Evolutionary conservation across 2,888 invertebrate genomes (phyloP).

Genomic region (Rhopalosiphum nymphaeae): DNA sequence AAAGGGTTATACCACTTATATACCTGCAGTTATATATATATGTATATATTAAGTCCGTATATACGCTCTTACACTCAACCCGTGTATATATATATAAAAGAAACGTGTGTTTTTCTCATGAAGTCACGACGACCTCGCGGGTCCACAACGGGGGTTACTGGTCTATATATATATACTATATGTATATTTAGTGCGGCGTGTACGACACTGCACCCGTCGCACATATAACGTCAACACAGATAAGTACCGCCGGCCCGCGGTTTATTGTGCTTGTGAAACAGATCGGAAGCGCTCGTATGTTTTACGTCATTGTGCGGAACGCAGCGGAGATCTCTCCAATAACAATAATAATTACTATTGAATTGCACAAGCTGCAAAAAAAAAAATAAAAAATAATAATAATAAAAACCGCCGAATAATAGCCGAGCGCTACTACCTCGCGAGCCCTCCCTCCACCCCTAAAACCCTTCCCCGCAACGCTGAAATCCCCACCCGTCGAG

Average conservation of each 20-base stretch:
- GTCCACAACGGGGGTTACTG: constrained; percentile 23
- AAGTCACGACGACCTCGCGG: constrained; percentile 16
- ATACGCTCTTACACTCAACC: not conserved
- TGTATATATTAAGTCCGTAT: not conserved
- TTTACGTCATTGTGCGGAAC: constrained; percentile 59
- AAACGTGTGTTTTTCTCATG: constrained; percentile 57
- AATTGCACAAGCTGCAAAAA: constrained; percentile 63
- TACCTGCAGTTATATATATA: not conserved
- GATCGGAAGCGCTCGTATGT: constrained; percentile 63
- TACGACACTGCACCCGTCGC: constrained; percentile 15
- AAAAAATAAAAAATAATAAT: constrained; percentile 3
- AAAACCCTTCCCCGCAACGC: not conserved
- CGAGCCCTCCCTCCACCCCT: not conserved
- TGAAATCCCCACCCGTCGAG: constrained; percentile 8
- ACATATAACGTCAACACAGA: constrained; percentile 61
- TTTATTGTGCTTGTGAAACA: constrained; percentile 65
- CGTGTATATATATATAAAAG: not conserved
- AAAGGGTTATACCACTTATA: constrained; percentile 16
- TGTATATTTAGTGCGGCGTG: not conserved
- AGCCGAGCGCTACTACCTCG: not conserved
- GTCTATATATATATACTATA: not conserved
- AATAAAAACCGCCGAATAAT: constrained; percentile 28
- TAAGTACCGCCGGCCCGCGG: constrained; percentile 61
- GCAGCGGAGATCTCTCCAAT: constrained; percentile 61
- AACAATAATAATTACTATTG: constrained; percentile 65